Evolutionary conservation across 2,888 invertebrate genomes (phyloP).

Genomic region (Parthenolecanium corni): DNA sequence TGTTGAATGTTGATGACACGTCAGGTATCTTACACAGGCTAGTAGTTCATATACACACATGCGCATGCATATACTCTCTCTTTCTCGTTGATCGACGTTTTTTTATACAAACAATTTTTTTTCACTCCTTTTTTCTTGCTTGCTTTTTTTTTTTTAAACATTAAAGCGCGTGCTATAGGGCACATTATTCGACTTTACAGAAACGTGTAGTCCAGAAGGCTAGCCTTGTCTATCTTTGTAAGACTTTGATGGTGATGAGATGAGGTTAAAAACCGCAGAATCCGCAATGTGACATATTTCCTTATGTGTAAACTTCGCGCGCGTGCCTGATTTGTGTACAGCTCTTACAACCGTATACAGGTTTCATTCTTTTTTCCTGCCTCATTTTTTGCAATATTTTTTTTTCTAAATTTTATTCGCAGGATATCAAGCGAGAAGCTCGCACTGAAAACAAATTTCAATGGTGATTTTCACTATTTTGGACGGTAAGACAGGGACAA

Average conservation of each 20-base stretch:
- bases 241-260: slow-evolving; percentile 17
- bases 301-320: slow-evolving; percentile 27
- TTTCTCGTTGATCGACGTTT: too few relatives aligned
- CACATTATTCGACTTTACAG: slow-evolving; percentile 22
- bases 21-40: not conserved
- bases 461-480: too few relatives aligned
- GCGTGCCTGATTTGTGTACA: slow-evolving; percentile 27
- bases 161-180: slow-evolving; percentile 23
- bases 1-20: slow-evolving; percentile 28
- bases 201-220: slow-evolving; percentile 23
- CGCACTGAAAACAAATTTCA: too few relatives aligned
- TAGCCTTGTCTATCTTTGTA: slow-evolving; percentile 15
- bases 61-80: too few relatives aligned
- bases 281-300: slow-evolving; percentile 27
- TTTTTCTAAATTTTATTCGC: too few relatives aligned
- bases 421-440: too few relatives aligned
- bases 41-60: too few relatives aligned
- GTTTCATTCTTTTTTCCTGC: slow-evolving; percentile 12
- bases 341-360: slow-evolving; percentile 15
- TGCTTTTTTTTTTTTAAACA: slow-evolving; percentile 14
- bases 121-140: slow-evolving; percentile 6
- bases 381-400: not conserved
- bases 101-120: too few relatives aligned
- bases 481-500: too few relatives aligned
- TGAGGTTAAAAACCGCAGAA: slow-evolving; percentile 28